phyloP scores from a whole-genome alignment of 2,797 vertebrate genomes.

The Pangasius krempfi region DNA sequence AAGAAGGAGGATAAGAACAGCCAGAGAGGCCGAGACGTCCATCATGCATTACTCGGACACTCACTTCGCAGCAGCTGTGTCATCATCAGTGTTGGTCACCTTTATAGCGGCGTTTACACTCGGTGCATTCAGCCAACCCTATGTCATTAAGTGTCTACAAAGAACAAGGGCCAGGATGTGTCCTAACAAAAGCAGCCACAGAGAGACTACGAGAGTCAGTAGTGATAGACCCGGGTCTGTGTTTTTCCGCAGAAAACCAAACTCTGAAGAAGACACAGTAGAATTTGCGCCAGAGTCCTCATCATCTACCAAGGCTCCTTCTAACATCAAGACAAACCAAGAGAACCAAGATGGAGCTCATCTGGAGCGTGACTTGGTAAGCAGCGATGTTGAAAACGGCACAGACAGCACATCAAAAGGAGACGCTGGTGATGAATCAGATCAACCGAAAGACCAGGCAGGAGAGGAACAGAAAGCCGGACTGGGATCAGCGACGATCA shows the following conservation, averaged over 20 bases:
- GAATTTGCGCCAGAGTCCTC: constrained; percentile 16
- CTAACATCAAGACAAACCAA: constrained; percentile 61
- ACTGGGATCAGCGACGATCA: constrained; percentile 8
- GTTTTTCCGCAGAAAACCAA: constrained; percentile 25
- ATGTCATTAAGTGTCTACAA: constrained; percentile 64
- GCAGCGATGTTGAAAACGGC: constrained; percentile 9
- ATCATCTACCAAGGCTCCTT: constrained; percentile 64
- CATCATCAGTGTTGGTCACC: constrained; percentile 70
- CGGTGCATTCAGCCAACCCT: constrained; percentile 68
- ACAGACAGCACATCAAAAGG: neutral
- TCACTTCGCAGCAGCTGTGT: constrained; percentile 65
- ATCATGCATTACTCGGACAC: constrained; percentile 34
- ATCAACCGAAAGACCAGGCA: neutral
- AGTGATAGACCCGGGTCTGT: neutral
- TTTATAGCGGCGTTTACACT: constrained; percentile 72
- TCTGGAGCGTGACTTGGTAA: constrained; percentile 49
- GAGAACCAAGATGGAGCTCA: constrained; percentile 35
- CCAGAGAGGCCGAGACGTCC: constrained; percentile 1
- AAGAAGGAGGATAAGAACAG: neutral
- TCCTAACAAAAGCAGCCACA: neutral
- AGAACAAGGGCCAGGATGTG: constrained; percentile 6
- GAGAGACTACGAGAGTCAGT: neutral
- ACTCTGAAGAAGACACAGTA: constrained; percentile 10
- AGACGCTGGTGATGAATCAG: neutral
- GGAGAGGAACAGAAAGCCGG: neutral